Evolutionary conservation across 30 jellyfish, hydroid and myxozoan species (phyloP).

Genomic region (Cassiopea andromeda): DNA sequence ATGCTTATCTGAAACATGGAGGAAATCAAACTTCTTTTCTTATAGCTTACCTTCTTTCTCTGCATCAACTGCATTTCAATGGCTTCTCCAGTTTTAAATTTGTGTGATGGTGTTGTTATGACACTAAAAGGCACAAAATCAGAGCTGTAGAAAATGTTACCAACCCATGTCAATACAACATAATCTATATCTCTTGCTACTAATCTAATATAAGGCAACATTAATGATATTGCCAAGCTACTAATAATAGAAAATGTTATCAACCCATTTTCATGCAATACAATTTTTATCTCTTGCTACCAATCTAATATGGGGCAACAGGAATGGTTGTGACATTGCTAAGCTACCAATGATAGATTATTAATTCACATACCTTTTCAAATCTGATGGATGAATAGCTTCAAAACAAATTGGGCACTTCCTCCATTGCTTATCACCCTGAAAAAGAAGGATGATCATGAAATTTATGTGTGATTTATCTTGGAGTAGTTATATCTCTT

Average conservation of each 20-base stretch:
- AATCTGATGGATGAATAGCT: slow-evolving; percentile 74
- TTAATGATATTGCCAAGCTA: no score
- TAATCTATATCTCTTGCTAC: no score
- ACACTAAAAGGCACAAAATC: slow-evolving; percentile 49
- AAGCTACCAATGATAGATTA: neutral
- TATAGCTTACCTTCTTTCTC: slow-evolving; percentile 71
- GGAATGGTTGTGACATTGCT: neutral
- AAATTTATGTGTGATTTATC: no score
- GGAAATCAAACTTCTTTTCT: neutral
- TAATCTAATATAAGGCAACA: no score
- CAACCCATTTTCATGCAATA: neutral
- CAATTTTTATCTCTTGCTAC: no score
- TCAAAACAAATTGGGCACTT: slow-evolving; percentile 93
- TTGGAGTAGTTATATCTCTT: no score
- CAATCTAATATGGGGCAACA: no score
- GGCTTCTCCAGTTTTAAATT: slow-evolving; percentile 69
- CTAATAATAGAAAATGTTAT: no score
- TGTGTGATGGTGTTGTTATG: slow-evolving; percentile 44
- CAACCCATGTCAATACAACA: neutral
- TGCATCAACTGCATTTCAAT: slow-evolving; percentile 84
- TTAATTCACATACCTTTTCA: slow-evolving; percentile 64
- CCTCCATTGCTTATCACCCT: slow-evolving; percentile 84
- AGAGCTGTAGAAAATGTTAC: no score
- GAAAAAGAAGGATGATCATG: neutral
- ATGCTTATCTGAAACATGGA: neutral